A percentile compares a stretch with the other conserved stretches of the same genome.
Conservation (phyloP, 2,113 vertebrate genomes). For the Origma solitaria region DNA sequence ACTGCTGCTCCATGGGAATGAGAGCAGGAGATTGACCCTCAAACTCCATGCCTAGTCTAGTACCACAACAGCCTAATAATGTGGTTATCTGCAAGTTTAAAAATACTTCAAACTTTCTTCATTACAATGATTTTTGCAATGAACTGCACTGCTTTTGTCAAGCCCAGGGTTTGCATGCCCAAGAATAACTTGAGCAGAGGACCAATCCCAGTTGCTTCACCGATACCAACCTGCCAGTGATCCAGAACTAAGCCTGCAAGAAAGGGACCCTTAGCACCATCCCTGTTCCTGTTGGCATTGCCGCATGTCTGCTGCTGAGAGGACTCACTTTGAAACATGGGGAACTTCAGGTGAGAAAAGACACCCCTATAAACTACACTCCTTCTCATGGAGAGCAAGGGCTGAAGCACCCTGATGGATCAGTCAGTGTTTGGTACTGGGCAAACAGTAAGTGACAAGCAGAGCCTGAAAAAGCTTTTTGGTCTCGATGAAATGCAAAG, state of each 20-base stretch:
- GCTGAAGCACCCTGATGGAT: not conserved
- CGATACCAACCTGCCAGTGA: not conserved
- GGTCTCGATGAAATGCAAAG: not conserved
- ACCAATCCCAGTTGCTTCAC: not conserved
- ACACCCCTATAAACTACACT: not conserved
- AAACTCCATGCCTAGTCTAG: not conserved
- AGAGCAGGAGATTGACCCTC: not conserved
- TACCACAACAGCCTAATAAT: not conserved
- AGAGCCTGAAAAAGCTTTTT: not conserved
- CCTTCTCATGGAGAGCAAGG: not conserved
- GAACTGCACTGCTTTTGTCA: not conserved
- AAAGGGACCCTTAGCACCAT: not conserved
- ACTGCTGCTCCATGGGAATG: not conserved
- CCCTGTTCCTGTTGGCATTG: not conserved
- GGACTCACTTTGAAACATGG: accelerated
- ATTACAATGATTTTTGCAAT: not conserved
- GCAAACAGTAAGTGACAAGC: not conserved
- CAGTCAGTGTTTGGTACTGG: not conserved
- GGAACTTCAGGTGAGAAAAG: not conserved
- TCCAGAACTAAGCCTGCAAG: not conserved
- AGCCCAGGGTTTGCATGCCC: not conserved
- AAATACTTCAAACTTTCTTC: not conserved
- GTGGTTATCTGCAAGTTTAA: not conserved
- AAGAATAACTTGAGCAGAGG: not conserved
- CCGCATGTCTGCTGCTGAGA: not conserved